Base-by-base conservation (phyloP, 1,140 invertebrate species). In the Aphelinus atriplicis region DNA sequence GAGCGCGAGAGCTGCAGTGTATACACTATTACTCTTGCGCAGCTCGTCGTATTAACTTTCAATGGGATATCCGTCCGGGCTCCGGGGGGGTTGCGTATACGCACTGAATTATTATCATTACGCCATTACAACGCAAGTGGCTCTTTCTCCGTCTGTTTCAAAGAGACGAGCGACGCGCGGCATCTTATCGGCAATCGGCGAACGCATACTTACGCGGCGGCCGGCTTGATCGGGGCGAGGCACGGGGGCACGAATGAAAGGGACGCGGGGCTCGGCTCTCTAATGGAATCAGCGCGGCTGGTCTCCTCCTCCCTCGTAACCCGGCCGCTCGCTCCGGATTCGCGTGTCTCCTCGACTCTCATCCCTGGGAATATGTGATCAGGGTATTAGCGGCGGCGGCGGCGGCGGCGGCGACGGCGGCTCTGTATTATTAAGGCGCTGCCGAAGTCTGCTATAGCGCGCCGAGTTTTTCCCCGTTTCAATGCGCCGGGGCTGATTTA, bases 281-380 rank as follows among this genome's bases (percentile, higher is more conserved):
- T 83, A 87, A 87, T 87, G 83, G 82, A 84, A 85, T 86, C 85
- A 85, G 84, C 83, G 76, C 78, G 79, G 26, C 80, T 76, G 73
- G 71, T 76, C 74, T 71, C 63, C 42, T 10, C 47, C 64, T 43
- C n/a, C 51, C 3, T 62, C 73, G 53, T 85, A 86, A 86, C 84
- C 81, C 82, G 83, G 81, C 81, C 71, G 51, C 9, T 6, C 51
- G 9, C 51, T 53, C 51, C 4, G 51, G 78, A 77, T 80, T 80
- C 81, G 73, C 68, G 63, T 83, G 84, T 85, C 86, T 84, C 26
- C 26, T 26, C 82, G 82, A 83, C 84, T 87, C 86, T 86, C 83
- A 88, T 86, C 80, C 81, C 80, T 53, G 75, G 81, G 85, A 88
- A 88, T 88, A 88, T 87, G 84, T 86, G 85, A 88, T 88, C 86